Evolutionary conservation across 1,140 invertebrate species (phyloP).

Genomic region (Drosophila arawakana): DNA sequence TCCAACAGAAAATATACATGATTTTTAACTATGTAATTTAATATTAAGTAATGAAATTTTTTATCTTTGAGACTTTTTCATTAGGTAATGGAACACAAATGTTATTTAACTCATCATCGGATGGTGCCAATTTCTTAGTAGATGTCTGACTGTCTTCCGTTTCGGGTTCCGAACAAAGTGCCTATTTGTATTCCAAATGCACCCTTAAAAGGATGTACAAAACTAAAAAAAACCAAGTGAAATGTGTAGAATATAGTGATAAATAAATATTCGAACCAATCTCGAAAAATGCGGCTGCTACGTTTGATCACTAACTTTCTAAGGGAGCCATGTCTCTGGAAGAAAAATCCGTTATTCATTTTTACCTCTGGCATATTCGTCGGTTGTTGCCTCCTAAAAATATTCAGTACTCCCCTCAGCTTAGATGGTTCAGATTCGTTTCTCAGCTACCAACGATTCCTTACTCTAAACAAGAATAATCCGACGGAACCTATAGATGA

Average conservation of each 20-base stretch:
- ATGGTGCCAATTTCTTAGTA: conserved; percentile 9
- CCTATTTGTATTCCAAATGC: neutral
- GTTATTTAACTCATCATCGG: conserved; percentile 2
- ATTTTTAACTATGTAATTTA: too few relatives aligned
- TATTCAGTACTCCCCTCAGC: conserved; percentile 18
- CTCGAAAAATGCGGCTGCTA: conserved; percentile 9
- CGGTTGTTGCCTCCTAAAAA: conserved; percentile 23
- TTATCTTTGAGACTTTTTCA: conserved; percentile 20
- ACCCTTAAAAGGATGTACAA: neutral
- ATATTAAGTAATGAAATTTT: conserved; percentile 9
- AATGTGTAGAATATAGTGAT: conserved; percentile 2
- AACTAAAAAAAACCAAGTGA: neutral
- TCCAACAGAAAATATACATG: too few relatives aligned
- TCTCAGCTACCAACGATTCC: neutral
- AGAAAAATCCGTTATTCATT: conserved; percentile 14
- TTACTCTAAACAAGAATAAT: neutral
- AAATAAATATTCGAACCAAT: neutral
- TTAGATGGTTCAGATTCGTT: conserved; percentile 14
- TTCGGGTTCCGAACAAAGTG: neutral
- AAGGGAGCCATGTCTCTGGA: conserved; percentile 10
- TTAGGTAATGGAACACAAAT: neutral
- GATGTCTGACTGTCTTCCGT: neutral
- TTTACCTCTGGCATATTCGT: conserved; percentile 16
- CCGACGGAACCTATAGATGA: neutral
- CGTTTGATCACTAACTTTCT: conserved; percentile 6